Evolutionary conservation across 2,797 vertebrate genomes (phyloP).

Genomic region (Lutjanus campechanus): DNA sequence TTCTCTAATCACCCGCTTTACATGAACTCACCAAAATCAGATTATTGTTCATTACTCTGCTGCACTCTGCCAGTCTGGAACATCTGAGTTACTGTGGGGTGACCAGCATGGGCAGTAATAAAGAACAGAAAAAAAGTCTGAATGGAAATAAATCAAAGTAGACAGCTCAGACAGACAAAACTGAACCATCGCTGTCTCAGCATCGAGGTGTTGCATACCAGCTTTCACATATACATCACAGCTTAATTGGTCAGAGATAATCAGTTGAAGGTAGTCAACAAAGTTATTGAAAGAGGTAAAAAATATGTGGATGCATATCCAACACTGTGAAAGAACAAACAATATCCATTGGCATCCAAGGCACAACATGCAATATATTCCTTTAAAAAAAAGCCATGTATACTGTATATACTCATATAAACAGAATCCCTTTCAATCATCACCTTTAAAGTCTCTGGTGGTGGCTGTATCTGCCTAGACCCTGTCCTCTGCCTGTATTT

Average conservation of each 20-base stretch:
- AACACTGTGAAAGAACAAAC: neutral
- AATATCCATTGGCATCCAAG: neutral
- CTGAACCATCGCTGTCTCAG: neutral
- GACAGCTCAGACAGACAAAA: neutral
- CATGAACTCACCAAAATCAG: constrained; percentile 23
- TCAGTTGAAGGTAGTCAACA: neutral
- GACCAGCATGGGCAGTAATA: neutral
- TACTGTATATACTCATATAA: too few relatives aligned
- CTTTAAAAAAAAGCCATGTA: too few relatives aligned
- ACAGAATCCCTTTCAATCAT: too few relatives aligned
- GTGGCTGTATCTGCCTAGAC: too few relatives aligned
- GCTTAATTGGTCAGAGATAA: neutral
- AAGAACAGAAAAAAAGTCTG: neutral
- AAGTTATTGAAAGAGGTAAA: neutral
- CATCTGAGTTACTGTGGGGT: neutral
- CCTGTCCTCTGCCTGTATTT: too few relatives aligned
- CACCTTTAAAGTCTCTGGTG: too few relatives aligned
- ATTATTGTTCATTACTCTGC: constrained; percentile 21
- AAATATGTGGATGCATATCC: neutral
- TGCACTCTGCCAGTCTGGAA: neutral
- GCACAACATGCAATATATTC: too few relatives aligned
- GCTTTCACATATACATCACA: neutral
- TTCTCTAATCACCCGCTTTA: constrained; percentile 19
- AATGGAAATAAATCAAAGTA: neutral
- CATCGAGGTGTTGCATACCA: neutral